Conservation (phyloP, 30 jellyfish, hydroid and myxozoan species). For the Sanderia malayensis region DNA sequence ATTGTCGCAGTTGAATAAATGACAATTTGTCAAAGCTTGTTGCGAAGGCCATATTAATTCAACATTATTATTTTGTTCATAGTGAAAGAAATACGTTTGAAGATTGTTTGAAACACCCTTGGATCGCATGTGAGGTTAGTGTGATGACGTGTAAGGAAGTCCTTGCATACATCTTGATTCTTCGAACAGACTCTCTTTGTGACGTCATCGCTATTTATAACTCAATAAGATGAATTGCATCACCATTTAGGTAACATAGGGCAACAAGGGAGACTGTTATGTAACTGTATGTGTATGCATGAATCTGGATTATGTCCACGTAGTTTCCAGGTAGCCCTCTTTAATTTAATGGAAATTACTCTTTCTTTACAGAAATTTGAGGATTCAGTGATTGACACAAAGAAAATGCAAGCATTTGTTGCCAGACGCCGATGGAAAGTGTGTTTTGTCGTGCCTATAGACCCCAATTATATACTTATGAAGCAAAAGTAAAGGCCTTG, state of each 20-base stretch:
- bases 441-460: no score
- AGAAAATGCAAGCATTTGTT: constrained; percentile 79
- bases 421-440: constrained; percentile 99
- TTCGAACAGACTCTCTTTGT: no score
- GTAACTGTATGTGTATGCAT: not conserved
- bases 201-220: no score
- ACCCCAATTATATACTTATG: not conserved
- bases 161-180: no score
- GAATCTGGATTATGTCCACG: not conserved
- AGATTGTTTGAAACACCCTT: constrained; percentile 82
- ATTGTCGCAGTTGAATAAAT: no score
- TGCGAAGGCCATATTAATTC: no score
- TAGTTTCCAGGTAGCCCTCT: not conserved
- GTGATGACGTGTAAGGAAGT: no score
- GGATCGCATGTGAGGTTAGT: constrained; percentile 79
- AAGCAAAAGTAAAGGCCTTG: not conserved
- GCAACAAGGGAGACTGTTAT: not conserved
- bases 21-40: no score
- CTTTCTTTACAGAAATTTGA: constrained; percentile 44
- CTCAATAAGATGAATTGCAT: not conserved
- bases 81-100: constrained; percentile 71
- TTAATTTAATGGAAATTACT: not conserved
- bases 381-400: constrained; percentile 70
- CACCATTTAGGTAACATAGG: not conserved
- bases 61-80: not conserved